These are phyloP conservation scores for Trogon surrucura DNA, from an alignment of 2,113 vertebrate species.

Conservation along the genomic window DNA sequence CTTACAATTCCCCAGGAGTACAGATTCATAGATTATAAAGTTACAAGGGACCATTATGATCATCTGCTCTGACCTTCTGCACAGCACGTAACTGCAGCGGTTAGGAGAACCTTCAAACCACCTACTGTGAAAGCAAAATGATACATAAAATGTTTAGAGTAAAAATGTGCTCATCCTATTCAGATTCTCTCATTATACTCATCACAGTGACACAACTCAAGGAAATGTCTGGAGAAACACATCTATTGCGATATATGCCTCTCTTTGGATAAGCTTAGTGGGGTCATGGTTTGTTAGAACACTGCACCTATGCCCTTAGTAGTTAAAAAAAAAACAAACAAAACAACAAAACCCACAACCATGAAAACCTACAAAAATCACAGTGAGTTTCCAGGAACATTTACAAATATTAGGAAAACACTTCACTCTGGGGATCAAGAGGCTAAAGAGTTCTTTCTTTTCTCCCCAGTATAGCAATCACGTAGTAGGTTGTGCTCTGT, in stretches of 20 bases:
- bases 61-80: constrained; percentile 17
- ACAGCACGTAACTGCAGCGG: not conserved
- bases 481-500: not conserved
- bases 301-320: not conserved
- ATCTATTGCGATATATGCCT: not conserved
- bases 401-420: not conserved
- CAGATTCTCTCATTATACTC: not conserved
- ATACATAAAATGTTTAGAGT: not conserved
- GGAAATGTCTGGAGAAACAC: not conserved
- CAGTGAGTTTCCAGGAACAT: not conserved
- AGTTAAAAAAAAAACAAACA: not conserved
- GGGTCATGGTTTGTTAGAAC: not conserved
- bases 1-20: not conserved
- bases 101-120: not conserved
- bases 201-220: not conserved
- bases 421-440: not conserved
- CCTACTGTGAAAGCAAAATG: not conserved
- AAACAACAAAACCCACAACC: not conserved
- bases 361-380: not conserved
- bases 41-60: not conserved
- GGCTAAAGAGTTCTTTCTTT: not conserved
- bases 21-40: constrained; percentile 34
- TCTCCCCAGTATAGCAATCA: not conserved
- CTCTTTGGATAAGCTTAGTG: not conserved
- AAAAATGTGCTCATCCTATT: not conserved